Base-by-base conservation (phyloP, 2,888 invertebrate species). In the Lithophane socia region DNA sequence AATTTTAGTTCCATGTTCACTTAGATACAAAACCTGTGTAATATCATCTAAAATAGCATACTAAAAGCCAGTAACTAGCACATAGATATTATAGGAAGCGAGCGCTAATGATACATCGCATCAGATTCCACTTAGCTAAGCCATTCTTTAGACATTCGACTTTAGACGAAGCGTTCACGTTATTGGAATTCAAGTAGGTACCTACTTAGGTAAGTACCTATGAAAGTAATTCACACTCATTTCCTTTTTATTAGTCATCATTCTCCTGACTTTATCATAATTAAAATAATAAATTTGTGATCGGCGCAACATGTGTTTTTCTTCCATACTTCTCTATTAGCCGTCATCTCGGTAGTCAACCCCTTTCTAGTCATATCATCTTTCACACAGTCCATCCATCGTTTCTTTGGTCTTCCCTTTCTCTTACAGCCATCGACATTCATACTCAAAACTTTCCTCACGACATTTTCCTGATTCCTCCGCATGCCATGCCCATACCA, bases 41-140 rank as follows among this genome's bases (percentile, higher is more conserved):
- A 70, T 72, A 64, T 56, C 8, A 58, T 52, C 56, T 42, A 18
- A 24, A 58, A 80, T 44, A 21, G 16, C 58, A 16, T 49, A 56
- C 75, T 79, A 18, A 61, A 66, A 75, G n/a, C 75, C 8, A 56
- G 42, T 42, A 74, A 79, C 47, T 56, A 70, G 69, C 58, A 54
- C 56, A 42, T 47, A 56, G 5, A 13, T 42, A 61, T 66, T 42
- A 61, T 66, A 49, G 66, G 37, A 69, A 83, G 47, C 84, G 47
- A 83, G 72, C 66, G 37, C 73, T 82, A 82, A 82, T 82, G 69
- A 84, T 70, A 80, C 70, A 70, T 79, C 80, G 64, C 80, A 84
- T 84, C 82, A 84, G 74, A 82, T 82, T 82, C 80, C 84, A 73
- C 73, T 82, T 82, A 78, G 83, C 66, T 67, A 52, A 84, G 61